Conservation (phyloP, 2,888 invertebrate genomes). For the Heliconius aoede region DNA sequence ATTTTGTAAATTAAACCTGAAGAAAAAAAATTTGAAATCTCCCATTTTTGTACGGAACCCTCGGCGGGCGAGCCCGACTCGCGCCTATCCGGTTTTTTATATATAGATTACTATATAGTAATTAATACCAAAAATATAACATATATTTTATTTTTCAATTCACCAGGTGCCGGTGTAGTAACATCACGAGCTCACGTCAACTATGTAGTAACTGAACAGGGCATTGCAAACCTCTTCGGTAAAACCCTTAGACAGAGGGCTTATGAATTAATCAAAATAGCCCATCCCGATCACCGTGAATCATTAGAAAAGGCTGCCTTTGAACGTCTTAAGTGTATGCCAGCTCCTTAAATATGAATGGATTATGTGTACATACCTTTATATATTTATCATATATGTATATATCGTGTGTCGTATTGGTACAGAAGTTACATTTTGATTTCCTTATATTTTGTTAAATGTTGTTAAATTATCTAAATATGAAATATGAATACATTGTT, state of each 20-base stretch:
- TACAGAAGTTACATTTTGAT: not conserved
- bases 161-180: slow-evolving; percentile 95
- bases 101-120: too few species aligned
- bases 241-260: slow-evolving; percentile 95
- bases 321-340: slow-evolving; percentile 91
- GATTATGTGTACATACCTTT: not conserved
- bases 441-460: not conserved
- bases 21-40: too few species aligned
- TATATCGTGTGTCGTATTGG: too few species aligned
- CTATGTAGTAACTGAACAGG: slow-evolving; percentile 96
- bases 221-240: slow-evolving; percentile 95
- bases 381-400: slow-evolving; percentile 5
- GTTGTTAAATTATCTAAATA: not conserved
- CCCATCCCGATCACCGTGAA: slow-evolving; percentile 95
- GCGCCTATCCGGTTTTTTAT: too few species aligned
- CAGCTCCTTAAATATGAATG: slow-evolving; percentile 77
- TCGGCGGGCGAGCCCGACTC: too few species aligned
- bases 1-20: too few species aligned
- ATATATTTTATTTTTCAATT: not conserved
- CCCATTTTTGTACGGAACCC: too few species aligned
- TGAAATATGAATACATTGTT: not conserved
- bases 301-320: slow-evolving; percentile 93
- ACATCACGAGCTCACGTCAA: slow-evolving; percentile 96
- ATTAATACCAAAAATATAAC: too few species aligned
- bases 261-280: slow-evolving; percentile 93